Conservation (phyloP, 2,888 invertebrate genomes). For the Melieria picta region DNA sequence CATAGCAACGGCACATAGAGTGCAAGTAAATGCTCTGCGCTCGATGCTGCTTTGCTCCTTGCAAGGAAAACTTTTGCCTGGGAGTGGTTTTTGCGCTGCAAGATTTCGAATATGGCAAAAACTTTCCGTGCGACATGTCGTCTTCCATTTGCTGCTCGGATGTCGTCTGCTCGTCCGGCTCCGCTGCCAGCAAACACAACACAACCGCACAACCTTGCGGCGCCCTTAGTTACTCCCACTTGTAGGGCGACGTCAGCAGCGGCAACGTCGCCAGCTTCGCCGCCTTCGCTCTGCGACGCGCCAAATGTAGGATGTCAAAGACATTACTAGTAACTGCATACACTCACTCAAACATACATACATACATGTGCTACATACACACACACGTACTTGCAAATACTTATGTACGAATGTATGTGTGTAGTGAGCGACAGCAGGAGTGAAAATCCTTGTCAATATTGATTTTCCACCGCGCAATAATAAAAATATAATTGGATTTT, state of each 20-base stretch:
- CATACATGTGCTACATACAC: constrained; percentile 7
- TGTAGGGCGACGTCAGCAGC: too few relatives aligned
- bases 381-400: constrained; percentile 1
- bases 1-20: background rate
- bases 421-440: too few relatives aligned
- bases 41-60: background rate
- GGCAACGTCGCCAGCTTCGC: too few relatives aligned
- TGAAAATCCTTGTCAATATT: constrained; percentile 20
- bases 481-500: constrained; percentile 30
- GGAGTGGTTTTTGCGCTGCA: constrained; percentile 9
- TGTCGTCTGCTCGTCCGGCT: too few relatives aligned
- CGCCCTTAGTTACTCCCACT: too few relatives aligned
- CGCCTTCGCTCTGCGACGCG: too few relatives aligned
- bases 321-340: too few relatives aligned
- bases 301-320: background rate
- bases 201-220: too few relatives aligned
- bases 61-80: background rate
- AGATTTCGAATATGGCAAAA: background rate
- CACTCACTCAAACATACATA: constrained; percentile 1
- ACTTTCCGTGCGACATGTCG: too few relatives aligned
- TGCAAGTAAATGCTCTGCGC: too few relatives aligned
- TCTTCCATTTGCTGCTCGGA: too few relatives aligned
- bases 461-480: constrained; percentile 25
- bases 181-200: too few relatives aligned
- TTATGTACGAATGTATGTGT: background rate